Evolutionary conservation across 2,888 invertebrate species (phyloP).

Genomic region (Alentia gelatinosa): DNA sequence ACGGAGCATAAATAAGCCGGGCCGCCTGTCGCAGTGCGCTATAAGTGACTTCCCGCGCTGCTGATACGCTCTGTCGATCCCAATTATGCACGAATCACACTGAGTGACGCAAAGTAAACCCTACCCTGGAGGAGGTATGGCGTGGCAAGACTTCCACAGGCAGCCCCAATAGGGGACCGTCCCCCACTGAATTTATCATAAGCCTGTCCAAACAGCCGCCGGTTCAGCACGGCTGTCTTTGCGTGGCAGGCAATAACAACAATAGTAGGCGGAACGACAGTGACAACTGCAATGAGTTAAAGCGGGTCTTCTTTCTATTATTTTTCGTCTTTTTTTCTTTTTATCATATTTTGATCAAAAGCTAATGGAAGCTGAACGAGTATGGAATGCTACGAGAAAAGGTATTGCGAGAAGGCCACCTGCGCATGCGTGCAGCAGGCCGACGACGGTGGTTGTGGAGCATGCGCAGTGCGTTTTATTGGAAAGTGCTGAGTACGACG

Average conservation of each 20-base stretch:
- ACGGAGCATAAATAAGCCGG: constrained; percentile 18
- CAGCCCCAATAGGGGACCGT: no score
- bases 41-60: constrained; percentile 11
- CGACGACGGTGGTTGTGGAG: neutral
- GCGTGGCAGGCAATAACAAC: neutral
- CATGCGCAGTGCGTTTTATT: neutral
- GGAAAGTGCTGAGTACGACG: no score
- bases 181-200: constrained; percentile 1
- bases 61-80: constrained; percentile 38
- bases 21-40: neutral
- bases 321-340: neutral
- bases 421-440: neutral
- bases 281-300: neutral
- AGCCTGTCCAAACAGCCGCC: neutral
- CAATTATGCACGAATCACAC: constrained; percentile 32
- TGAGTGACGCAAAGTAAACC: constrained; percentile 20
- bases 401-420: constrained; percentile 8
- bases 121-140: neutral
- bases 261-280: neutral
- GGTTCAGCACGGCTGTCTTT: neutral
- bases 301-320: neutral
- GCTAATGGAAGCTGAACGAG: neutral
- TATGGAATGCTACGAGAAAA: neutral
- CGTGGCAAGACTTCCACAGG: neutral
- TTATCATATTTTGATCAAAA: neutral